Percentiles rank a stretch among this genome's conserved stretches.
These are phyloP conservation scores for Drosophila fungiperda DNA, from an alignment of 2,888 invertebrate species.

Conservation along the genomic window DNA sequence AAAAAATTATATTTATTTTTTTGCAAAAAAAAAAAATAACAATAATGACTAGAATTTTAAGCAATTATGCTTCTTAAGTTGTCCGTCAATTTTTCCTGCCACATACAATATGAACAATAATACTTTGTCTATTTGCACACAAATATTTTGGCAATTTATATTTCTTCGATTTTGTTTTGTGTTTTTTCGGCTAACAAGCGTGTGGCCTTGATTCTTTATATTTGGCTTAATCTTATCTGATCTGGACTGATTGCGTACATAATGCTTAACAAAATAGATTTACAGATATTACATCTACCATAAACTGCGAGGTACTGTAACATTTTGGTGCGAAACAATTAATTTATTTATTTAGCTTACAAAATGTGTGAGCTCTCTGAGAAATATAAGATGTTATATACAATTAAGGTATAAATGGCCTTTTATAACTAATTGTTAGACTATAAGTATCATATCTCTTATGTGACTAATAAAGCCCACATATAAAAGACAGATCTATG, in stretches of 20 bases:
- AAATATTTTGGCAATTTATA: constrained; percentile 17
- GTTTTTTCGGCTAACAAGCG: constrained; percentile 49
- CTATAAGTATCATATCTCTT: neutral
- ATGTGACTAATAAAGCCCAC: neutral
- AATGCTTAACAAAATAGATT: constrained; percentile 19
- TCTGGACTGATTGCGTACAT: constrained; percentile 13
- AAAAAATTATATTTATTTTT: constrained; percentile 19
- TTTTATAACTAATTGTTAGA: constrained; percentile 5
- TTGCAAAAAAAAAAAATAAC: constrained; percentile 1
- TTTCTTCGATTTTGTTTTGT: constrained; percentile 10
- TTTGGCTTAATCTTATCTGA: constrained; percentile 50
- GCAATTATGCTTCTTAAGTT: constrained; percentile 51
- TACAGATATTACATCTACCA: constrained; percentile 13
- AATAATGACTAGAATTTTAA: constrained; percentile 34
- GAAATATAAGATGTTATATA: neutral
- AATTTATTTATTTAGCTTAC: constrained; percentile 17
- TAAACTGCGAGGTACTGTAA: constrained; percentile 29
- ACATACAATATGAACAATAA: constrained; percentile 11
- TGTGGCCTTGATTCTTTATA: constrained; percentile 56
- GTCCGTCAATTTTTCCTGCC: constrained; percentile 36
- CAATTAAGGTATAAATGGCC: neutral
- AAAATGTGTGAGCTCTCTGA: constrained; percentile 6
- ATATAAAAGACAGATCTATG: neutral
- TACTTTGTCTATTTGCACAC: neutral
- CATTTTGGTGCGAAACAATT: constrained; percentile 18